phyloP scores from a whole-genome alignment of 2,888 invertebrate species.

The Parelbella ahira region DNA sequence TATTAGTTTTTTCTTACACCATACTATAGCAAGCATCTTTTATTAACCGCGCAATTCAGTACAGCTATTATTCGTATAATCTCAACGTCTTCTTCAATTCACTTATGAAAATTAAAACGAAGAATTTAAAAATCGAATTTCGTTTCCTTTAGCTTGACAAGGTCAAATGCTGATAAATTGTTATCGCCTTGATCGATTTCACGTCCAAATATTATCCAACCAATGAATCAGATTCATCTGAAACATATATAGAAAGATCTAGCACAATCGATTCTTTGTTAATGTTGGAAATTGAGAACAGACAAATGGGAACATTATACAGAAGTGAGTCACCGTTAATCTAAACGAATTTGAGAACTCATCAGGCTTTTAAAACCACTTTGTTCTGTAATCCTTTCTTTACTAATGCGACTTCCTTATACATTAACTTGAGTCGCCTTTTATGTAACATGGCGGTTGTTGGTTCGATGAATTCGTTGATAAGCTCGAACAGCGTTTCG shows the following conservation, averaged over 20 bases:
- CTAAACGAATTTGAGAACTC: constrained; percentile 14
- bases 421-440: constrained; percentile 24
- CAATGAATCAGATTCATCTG: background rate
- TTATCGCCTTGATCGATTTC: background rate
- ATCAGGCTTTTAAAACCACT: constrained; percentile 10
- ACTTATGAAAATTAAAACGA: no score
- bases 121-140: no score
- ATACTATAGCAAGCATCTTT: constrained; percentile 13
- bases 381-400: constrained; percentile 18
- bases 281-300: constrained; percentile 15
- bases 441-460: constrained; percentile 32
- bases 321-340: constrained; percentile 16
- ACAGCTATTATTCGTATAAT: background rate
- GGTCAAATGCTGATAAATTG: no score
- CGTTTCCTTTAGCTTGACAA: no score
- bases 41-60: constrained; percentile 5
- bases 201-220: background rate
- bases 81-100: no score
- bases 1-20: constrained; percentile 42
- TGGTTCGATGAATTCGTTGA: constrained; percentile 30
- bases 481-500: constrained; percentile 14
- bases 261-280: constrained; percentile 10
- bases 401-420: constrained; percentile 28
- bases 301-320: constrained; percentile 15
- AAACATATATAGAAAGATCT: background rate